These are phyloP conservation scores for Chiroxiphia lanceolata DNA, from an alignment of 2,797 vertebrate genomes.

Conservation along the genomic window DNA sequence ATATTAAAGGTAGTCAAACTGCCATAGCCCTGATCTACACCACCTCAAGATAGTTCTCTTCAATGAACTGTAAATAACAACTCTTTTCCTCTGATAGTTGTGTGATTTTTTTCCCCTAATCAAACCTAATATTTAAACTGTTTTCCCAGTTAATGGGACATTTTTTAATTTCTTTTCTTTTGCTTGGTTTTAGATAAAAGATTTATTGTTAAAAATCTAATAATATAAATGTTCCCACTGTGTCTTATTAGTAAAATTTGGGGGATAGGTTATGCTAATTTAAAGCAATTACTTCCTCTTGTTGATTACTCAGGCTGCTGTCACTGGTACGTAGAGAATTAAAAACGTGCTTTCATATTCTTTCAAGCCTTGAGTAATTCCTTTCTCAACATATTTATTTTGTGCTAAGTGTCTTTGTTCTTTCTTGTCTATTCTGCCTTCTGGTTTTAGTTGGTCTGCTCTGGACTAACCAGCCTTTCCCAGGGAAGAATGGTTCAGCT, in stretches of 20 bases:
- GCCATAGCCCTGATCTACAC: neutral
- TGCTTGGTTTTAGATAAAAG: neutral
- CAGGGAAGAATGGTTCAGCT: neutral
- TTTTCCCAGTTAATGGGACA: neutral
- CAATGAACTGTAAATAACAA: neutral
- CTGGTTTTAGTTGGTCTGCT: neutral
- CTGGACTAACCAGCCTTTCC: neutral
- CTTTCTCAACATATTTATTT: neutral
- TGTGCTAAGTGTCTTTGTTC: neutral
- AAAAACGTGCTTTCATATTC: neutral
- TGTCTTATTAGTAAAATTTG: neutral
- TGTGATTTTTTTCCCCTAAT: neutral
- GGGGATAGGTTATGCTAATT: neutral
- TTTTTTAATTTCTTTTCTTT: neutral
- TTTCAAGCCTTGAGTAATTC: slow-evolving; percentile 11
- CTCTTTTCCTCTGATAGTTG: neutral
- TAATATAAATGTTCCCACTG: neutral
- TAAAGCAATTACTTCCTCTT: neutral
- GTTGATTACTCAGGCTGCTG: neutral
- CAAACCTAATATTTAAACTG: neutral
- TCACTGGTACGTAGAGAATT: neutral
- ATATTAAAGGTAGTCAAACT: neutral
- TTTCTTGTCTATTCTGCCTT: neutral
- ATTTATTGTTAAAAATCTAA: neutral
- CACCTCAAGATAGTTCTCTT: neutral